Conservation (phyloP, 2,888 invertebrate species). For the Nowickia ferox region DNA sequence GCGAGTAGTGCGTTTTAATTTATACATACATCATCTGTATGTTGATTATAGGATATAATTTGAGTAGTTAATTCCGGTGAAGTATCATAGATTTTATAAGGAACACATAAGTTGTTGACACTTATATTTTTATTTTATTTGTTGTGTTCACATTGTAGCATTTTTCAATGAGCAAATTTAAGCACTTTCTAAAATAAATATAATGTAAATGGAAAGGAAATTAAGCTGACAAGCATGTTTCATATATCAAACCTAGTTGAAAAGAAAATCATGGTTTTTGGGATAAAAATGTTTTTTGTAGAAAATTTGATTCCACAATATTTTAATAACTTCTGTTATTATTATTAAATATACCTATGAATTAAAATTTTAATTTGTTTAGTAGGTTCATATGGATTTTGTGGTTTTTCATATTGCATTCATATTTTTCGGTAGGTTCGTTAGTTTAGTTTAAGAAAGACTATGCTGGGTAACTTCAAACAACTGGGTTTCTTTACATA, state of each 20-base stretch:
- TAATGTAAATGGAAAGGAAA: slow-evolving; percentile 24
- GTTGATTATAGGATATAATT: slow-evolving; percentile 18
- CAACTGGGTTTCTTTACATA: too few species aligned
- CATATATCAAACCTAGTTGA: background rate
- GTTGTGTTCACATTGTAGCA: slow-evolving; percentile 47
- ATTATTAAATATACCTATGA: too few species aligned
- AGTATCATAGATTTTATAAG: slow-evolving; percentile 47
- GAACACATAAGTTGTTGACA: slow-evolving; percentile 48
- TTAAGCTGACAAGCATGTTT: background rate
- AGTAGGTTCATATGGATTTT: too few species aligned
- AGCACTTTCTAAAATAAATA: background rate
- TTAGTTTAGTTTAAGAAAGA: too few species aligned
- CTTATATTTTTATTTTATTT: slow-evolving; percentile 54
- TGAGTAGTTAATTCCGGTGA: slow-evolving; percentile 50
- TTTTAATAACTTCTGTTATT: too few species aligned
- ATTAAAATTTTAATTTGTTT: too few species aligned
- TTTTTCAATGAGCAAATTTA: background rate
- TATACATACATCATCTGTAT: slow-evolving; percentile 5
- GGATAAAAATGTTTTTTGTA: background rate
- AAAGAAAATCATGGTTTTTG: background rate
- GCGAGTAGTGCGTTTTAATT: slow-evolving; percentile 47
- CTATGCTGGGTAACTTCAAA: too few species aligned
- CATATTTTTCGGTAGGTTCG: too few species aligned
- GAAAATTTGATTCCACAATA: background rate
- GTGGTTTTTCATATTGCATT: too few species aligned